phyloP scores from a whole-genome alignment of 2,888 invertebrate species.

The Allygus modestus region DNA sequence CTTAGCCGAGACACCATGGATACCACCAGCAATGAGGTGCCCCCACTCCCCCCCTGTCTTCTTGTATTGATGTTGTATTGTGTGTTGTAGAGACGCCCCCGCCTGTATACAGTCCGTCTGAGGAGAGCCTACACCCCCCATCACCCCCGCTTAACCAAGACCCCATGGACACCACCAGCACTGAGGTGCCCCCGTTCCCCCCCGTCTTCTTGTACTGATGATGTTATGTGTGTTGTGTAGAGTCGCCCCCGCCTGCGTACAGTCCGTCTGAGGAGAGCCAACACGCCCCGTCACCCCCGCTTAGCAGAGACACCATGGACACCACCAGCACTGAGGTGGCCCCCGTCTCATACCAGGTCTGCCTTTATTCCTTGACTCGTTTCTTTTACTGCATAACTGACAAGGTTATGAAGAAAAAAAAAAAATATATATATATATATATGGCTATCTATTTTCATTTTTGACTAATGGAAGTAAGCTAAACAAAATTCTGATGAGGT shows the following conservation, averaged over 20 bases:
- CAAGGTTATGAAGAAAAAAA: too few relatives aligned
- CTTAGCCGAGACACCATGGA: constrained; percentile 75
- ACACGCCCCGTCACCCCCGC: constrained; percentile 64
- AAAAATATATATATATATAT: too few relatives aligned
- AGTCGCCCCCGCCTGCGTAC: constrained; percentile 97
- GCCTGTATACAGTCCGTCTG: constrained; percentile 94
- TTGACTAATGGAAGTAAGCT: too few relatives aligned
- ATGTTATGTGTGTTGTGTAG: constrained; percentile 75
- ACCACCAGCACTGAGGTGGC: constrained; percentile 84
- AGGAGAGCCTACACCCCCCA: constrained; percentile 78
- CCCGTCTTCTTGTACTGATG: too few relatives aligned
- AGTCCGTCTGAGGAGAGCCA: constrained; percentile 90
- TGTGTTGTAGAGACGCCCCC: constrained; percentile 89
- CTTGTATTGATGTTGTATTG: too few relatives aligned
- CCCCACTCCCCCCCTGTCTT: constrained; percentile 93
- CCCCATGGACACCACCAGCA: constrained; percentile 77
- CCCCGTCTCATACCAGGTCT: constrained; percentile 87
- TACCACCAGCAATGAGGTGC: constrained; percentile 82
- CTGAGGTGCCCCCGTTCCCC: constrained; percentile 92
- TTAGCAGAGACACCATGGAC: constrained; percentile 75
- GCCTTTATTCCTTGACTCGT: too few relatives aligned
- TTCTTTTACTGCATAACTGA: not conserved
- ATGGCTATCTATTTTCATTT: too few relatives aligned
- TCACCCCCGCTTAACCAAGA: constrained; percentile 66
- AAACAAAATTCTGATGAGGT: too few relatives aligned